Base-by-base conservation (phyloP, 2,113 vertebrate genomes). In the Trochalopteron elliotii region DNA sequence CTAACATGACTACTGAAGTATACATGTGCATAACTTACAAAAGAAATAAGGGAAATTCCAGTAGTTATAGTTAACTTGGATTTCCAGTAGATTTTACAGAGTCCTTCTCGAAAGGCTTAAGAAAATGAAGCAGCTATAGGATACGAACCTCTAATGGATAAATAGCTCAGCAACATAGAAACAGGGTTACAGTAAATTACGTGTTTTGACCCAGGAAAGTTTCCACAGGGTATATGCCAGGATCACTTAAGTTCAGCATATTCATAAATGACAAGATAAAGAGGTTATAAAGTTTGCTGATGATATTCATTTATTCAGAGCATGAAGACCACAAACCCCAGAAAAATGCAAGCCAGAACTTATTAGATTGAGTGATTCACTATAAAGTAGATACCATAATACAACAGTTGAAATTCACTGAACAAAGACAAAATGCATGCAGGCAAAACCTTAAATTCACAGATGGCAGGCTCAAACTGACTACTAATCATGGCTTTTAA, bases 11-110 rank as follows among this genome's bases (percentile, higher is more conserved):
- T 61, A 76, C 57, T 90, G 63, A 83, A 82, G 53, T 59, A 89
- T 15, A 59, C 30, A 74, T 47, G 61, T 23, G 28, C 64, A 40
- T 81, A 83, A 90, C n/a, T 90, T 69, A 37, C 6, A 65, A 72
- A 70, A 91, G 60, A 68, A 92, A 87, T 17, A 65, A 23, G 60
- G 68, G 80, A 89, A 96, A 89, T 87, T 96, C 39, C 72, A 94
- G 64, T 70, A 78, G 45, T 64, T 80, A 64, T 0, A 72, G 28
- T 53, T 61, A 69, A 88, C 14, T 86, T 45, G 39, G 31, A 87
- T 81, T 94, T 89, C 45, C 59, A 92, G 56, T 61, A 89, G 45
- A 61, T 57, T 94, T 91, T 42, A 63, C 6, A 3, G 63, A 69
- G 19, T 74, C 67, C 35, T 77, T 88, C 63, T 69, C 0, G 0